Percentiles rank a stretch among this genome's conserved stretches.
phyloP scores from a whole-genome alignment of 2,113 vertebrate species.

The Atlantisia rogersi region DNA sequence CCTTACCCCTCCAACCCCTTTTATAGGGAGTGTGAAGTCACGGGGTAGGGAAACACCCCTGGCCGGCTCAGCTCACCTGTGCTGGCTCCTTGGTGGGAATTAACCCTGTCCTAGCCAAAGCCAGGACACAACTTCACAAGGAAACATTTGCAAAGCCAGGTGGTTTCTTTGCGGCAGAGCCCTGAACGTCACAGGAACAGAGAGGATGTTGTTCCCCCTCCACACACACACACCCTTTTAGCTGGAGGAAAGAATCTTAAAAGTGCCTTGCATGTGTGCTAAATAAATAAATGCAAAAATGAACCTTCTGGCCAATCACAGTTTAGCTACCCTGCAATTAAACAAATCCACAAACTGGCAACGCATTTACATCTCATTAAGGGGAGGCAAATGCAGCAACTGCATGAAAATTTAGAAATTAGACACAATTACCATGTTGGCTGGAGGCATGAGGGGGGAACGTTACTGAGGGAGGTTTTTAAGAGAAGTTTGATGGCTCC shows the following conservation, averaged over 20 bases:
- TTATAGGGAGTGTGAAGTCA: no score
- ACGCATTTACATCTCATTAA: conserved; percentile 81
- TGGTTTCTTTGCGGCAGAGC: background rate
- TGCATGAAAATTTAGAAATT: conserved; percentile 81
- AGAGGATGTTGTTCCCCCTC: background rate
- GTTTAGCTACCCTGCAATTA: conserved; percentile 80
- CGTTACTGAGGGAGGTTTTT: conserved; percentile 45
- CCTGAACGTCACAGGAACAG: background rate
- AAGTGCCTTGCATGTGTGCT: conserved; percentile 49
- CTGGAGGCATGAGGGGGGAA: conserved; percentile 53
- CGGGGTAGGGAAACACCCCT: no score
- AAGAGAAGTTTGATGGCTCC: conserved; percentile 61
- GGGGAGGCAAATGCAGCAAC: conserved; percentile 73
- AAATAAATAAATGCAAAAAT: conserved; percentile 72
- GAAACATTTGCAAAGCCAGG: background rate
- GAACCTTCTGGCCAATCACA: conserved; percentile 75
- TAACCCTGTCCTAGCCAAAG: no score
- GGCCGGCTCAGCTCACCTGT: no score
- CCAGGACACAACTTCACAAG: background rate
- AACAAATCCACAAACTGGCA: conserved; percentile 77
- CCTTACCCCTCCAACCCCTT: no score
- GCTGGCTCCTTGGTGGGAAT: no score
- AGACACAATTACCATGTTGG: conserved; percentile 78
- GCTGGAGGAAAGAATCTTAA: conserved; percentile 13
- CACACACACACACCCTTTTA: background rate